Base-by-base conservation (phyloP, 23 tunicate genomes). In the Styela clava region DNA sequence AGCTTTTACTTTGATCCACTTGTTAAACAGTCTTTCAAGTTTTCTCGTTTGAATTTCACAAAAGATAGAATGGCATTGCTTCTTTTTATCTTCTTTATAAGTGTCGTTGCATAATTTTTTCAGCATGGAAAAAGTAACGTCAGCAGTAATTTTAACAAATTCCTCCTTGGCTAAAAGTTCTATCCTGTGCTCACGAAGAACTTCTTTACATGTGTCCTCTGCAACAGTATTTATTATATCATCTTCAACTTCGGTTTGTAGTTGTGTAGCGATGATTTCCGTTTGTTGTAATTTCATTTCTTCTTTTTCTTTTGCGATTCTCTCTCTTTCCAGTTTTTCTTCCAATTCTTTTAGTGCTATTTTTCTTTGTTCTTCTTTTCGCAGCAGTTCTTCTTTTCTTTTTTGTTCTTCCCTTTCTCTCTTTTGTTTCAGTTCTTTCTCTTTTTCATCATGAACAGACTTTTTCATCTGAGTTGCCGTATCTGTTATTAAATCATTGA, bases 1-100 rank as follows among this genome's bases (percentile, higher is more conserved):
- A 20, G 31, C 72, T 61, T 79, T 74, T 23, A 62, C 56, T 67
- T 44, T 61, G 62, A 74, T 52, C 97, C 97, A 91, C 68, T 81
- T 85, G 62, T 61, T 23, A 64, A 74, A 87, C 12, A 52, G 63
- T 31, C 85, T 64, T 30, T 24, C 69, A 2, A 79, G 24, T 24
- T 25, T 35, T 30, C 64, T 35, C 16, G 71, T 74, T 29, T 52
- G 74, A 31, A 87, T 3, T 33, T 68, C 25, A 24, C 56, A 31
- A n/a, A 33, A 30, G 7, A 87, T 83, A 52, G 28, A 25, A 2
- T 24, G 61, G 27, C 33, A 62, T 31, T 69, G 69, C 28, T 37
- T n/a, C 35, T 74, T 81, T 37, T 74, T 87, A 22, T 31, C 78
- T 20, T 62, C 72, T 63, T 68, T 87, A 61, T 62, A 34, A 2